Evolutionary conservation across 2,888 invertebrate species (phyloP), one percentile per base, ranked within the genome.

Genomic region (Cephus pulcher): DNA sequence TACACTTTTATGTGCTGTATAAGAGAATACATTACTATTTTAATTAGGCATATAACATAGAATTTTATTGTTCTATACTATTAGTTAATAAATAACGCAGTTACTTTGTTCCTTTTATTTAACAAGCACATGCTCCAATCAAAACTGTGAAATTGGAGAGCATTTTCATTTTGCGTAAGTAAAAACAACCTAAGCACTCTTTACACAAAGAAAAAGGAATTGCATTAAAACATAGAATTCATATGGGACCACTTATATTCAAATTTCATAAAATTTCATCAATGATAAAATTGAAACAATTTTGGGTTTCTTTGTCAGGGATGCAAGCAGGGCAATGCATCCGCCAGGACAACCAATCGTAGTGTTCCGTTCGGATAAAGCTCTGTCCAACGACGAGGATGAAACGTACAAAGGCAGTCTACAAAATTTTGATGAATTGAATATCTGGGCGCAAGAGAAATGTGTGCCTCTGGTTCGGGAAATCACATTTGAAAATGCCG

Each of bases 401-500:
- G 97, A 97, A 90, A 97, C 97, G 1, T 98, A 94, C 89, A 94
- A 91, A n/a, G 97, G 97, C 11, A 95, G 94, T 77, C 89, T 96
- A 71, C 92, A 92, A 11, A 95, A 94, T 88, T 97, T 96, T 87
- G 98, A 98, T 87, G 96, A 97, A 84, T 89, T 99, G n/a, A 95
- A 96, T 87, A 93, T 95, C 80, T 99, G 99, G 99, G 94, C 96
- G 0, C 95, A 96, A 81, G 96, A 98, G 84, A 97, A 97, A 89
- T 99, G 99, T 91, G 97, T 99, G 69, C 99, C 99, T 0, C 93
- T 99, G 23, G 99, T 99, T 0, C 94, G 99, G 77, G 99, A 99
- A 92, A 99, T 99, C 80, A 99, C 99, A 0, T 99, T 99, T 92
- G 99, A 99, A 92, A 99, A 99, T 93, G 99, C 99, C 1, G 99